A percentile compares a stretch with the other conserved stretches of the same genome.
Evolutionary conservation across 1,140 invertebrate genomes (phyloP).

Genomic region (Metopolophium dirhodum): DNA sequence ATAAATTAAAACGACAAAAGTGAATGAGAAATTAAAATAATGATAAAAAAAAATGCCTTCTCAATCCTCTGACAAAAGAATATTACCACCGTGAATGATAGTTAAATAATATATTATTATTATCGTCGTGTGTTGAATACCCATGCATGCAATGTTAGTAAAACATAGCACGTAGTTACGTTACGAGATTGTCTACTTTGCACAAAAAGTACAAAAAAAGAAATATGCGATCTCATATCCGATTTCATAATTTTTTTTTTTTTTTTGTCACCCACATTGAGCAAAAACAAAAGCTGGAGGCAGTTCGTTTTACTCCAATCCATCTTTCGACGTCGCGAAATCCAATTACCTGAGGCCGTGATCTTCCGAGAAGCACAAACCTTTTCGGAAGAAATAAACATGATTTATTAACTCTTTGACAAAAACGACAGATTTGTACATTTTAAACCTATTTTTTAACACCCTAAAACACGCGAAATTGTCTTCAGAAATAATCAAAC

Average conservation of each 20-base stretch:
- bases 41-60: conserved; percentile 3
- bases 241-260: conserved; percentile 32
- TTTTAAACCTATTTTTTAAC: conserved; percentile 23
- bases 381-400: conserved; percentile 42
- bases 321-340: conserved; percentile 54
- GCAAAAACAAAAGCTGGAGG: conserved; percentile 44
- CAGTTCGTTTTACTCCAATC: conserved; percentile 44
- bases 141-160: not conserved
- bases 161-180: conserved; percentile 35
- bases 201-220: conserved; percentile 19
- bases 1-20: conserved; percentile 30
- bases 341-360: conserved; percentile 54
- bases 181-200: conserved; percentile 46
- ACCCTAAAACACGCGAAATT: not conserved
- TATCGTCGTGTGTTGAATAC: not conserved
- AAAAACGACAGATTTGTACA: conserved; percentile 33
- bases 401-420: conserved; percentile 53
- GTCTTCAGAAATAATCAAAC: not conserved
- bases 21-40: conserved; percentile 35
- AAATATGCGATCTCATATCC: conserved; percentile 37
- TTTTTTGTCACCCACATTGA: conserved; percentile 12
- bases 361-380: conserved; percentile 13
- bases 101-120: not conserved
- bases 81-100: not conserved
- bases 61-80: not conserved